Percentiles rank a stretch among this genome's conserved stretches.
Conservation (phyloP, 2,888 invertebrate species). For the Agrotis puta region DNA sequence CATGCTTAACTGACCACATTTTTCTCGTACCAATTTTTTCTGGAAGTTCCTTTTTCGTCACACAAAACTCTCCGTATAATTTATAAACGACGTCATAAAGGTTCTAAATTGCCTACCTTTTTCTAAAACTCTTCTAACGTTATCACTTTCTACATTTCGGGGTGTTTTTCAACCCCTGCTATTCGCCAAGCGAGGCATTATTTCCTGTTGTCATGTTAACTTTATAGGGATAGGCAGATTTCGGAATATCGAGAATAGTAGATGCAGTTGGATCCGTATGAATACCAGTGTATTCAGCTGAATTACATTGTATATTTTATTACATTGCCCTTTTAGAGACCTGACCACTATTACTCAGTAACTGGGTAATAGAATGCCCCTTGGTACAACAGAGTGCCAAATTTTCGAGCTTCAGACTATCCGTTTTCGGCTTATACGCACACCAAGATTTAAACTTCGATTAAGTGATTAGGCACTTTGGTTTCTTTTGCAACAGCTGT, state of each 20-base stretch:
- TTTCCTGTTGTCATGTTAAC: conserved; percentile 28
- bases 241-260: background rate
- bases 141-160: conserved; percentile 1
- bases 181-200: background rate
- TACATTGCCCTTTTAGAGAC: too few relatives aligned
- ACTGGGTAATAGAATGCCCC: too few relatives aligned
- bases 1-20: background rate
- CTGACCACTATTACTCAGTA: too few relatives aligned
- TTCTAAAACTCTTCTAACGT: background rate
- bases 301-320: too few relatives aligned
- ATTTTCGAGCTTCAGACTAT: too few relatives aligned
- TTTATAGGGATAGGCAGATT: background rate
- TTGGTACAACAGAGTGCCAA: too few relatives aligned
- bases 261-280: too few relatives aligned
- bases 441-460: conserved; percentile 25
- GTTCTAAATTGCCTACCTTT: background rate
- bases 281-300: too few relatives aligned
- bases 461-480: conserved; percentile 42
- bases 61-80: background rate
- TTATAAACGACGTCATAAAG: conserved; percentile 1
- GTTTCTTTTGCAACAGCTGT: conserved; percentile 21
- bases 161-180: background rate
- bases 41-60: background rate
- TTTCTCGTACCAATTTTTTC: background rate
- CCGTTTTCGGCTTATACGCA: background rate